phyloP scores from a whole-genome alignment of 2,888 invertebrate genomes.

The Temnothorax rugatulus region DNA sequence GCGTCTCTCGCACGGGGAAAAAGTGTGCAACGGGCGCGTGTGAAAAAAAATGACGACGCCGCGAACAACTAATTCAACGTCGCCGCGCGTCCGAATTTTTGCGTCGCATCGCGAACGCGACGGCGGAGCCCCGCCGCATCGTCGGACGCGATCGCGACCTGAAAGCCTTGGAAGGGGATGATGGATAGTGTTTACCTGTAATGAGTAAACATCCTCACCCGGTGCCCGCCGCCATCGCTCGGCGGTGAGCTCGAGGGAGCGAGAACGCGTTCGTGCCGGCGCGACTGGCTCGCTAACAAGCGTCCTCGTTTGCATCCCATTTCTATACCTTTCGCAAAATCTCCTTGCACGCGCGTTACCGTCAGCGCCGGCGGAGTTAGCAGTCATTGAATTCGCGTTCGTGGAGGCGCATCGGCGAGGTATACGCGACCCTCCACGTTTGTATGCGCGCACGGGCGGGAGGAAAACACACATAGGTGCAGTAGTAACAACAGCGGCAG shows the following conservation, averaged over 20 bases:
- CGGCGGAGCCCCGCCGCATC: background rate
- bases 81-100: slow-evolving; percentile 23
- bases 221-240: slow-evolving; percentile 41
- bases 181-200: slow-evolving; percentile 78
- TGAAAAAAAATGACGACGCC: background rate
- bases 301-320: slow-evolving; percentile 72
- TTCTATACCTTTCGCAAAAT: slow-evolving; percentile 65
- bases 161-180: slow-evolving; percentile 60
- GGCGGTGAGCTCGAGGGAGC: slow-evolving; percentile 45
- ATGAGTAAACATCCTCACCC: slow-evolving; percentile 75
- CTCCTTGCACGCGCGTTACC: slow-evolving; percentile 45
- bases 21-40: background rate
- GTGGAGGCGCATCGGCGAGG: slow-evolving; percentile 1
- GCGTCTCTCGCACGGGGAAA: background rate
- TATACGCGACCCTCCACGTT: background rate
- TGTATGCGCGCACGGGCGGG: background rate
- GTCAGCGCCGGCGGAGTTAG: slow-evolving; percentile 32
- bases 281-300: slow-evolving; percentile 67
- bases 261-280: slow-evolving; percentile 44
- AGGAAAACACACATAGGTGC: background rate
- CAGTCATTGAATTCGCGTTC: slow-evolving; percentile 47
- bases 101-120: slow-evolving; percentile 1
- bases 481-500: background rate
- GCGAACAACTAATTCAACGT: background rate
- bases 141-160: slow-evolving; percentile 31